Evolutionary conservation across 2,113 vertebrate genomes (phyloP).

Genomic region (Todiramphus saurophagus): DNA sequence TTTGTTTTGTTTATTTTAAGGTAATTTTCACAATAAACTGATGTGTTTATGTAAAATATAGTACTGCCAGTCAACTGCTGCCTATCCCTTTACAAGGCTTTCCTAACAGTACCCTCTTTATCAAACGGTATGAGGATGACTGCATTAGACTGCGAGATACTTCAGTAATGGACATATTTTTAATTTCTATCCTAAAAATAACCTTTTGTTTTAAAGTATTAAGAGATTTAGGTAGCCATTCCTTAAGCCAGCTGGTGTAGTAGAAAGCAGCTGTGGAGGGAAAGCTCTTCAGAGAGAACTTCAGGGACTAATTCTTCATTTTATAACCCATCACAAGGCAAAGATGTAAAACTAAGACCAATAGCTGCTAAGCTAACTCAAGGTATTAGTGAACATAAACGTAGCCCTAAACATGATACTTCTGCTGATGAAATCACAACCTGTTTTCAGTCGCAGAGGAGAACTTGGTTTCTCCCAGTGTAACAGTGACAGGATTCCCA

Average conservation of each 20-base stretch:
- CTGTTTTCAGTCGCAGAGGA: not conserved
- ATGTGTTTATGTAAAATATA: not conserved
- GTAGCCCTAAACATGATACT: not conserved
- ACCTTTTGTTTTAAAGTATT: not conserved
- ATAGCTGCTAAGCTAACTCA: not conserved
- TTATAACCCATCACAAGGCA: not conserved
- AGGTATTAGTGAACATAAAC: not conserved
- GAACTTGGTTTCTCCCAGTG: not conserved
- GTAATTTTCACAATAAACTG: not conserved
- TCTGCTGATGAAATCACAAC: not conserved
- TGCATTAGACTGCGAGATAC: not conserved
- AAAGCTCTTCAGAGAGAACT: not conserved
- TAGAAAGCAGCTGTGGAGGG: not conserved
- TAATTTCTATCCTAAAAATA: not conserved
- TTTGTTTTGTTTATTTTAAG: not conserved
- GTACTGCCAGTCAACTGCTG: not conserved
- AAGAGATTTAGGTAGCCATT: not conserved
- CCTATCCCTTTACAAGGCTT: not conserved
- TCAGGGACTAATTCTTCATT: not conserved
- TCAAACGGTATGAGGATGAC: not conserved
- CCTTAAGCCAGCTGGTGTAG: not conserved
- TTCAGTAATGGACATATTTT: not conserved
- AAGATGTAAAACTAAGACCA: not conserved
- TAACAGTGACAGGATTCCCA: not conserved
- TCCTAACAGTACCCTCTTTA: accelerated